These are phyloP conservation scores for Dryoscopus gambensis DNA, from an alignment of 2,113 vertebrate genomes.

Conservation along the genomic window DNA sequence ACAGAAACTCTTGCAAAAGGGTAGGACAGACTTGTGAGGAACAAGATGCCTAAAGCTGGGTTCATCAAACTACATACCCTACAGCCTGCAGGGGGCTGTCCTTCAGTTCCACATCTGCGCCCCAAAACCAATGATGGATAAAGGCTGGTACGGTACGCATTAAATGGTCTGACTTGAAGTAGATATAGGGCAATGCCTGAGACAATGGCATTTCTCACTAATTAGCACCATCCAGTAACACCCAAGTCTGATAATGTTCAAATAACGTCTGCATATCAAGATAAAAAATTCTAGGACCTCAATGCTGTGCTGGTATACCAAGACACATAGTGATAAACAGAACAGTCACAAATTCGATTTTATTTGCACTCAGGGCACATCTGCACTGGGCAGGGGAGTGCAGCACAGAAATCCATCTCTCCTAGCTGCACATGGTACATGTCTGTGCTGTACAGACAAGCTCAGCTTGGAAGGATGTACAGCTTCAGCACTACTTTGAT, in stretches of 20 bases:
- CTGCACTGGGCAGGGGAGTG: neutral
- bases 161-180: neutral
- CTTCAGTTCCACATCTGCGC: neutral
- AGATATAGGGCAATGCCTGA: neutral
- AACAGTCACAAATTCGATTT: neutral
- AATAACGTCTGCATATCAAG: neutral
- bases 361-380: neutral
- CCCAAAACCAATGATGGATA: neutral
- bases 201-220: neutral
- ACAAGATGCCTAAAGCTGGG: neutral
- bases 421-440: neutral
- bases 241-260: neutral
- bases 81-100: neutral
- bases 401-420: neutral
- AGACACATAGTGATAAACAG: neutral
- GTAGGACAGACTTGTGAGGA: neutral
- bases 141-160: neutral
- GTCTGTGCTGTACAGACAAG: neutral
- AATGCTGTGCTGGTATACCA: neutral
- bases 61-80: neutral
- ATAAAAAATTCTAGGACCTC: neutral
- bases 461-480: neutral
- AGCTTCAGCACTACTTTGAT: neutral
- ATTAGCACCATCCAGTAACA: neutral
- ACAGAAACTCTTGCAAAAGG: neutral